Conservation (phyloP, 2,113 vertebrate species). For the Tachysurus vachellii region DNA sequence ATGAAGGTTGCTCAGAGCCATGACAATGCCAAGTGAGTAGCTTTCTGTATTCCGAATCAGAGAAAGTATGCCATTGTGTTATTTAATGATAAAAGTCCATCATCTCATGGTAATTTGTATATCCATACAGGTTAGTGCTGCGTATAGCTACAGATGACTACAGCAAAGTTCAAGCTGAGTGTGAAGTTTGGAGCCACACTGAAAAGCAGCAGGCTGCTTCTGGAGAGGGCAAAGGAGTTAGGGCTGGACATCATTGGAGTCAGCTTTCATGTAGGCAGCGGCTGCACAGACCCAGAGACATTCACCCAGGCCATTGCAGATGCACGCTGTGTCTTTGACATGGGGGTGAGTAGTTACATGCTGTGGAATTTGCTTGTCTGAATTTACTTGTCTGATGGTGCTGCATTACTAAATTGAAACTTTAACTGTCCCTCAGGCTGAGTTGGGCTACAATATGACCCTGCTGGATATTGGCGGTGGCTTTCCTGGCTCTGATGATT, state of each 20-base stretch:
- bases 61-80: neutral
- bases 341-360: slow-evolving; percentile 82
- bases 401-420: neutral
- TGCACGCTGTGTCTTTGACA: slow-evolving; percentile 91
- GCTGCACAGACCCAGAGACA: slow-evolving; percentile 88
- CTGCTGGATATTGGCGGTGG: slow-evolving; percentile 96
- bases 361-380: neutral
- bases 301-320: slow-evolving; percentile 90
- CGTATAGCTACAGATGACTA: slow-evolving; percentile 95
- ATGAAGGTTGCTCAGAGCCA: slow-evolving; percentile 93
- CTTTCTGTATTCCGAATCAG: neutral
- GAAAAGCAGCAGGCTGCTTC: slow-evolving; percentile 85
- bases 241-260: slow-evolving; percentile 89
- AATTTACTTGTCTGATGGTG: neutral
- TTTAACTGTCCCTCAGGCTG: slow-evolving; percentile 69
- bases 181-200: slow-evolving; percentile 94
- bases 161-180: slow-evolving; percentile 90
- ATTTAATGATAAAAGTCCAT: neutral
- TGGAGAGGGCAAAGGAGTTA: slow-evolving; percentile 89
- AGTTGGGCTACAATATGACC: slow-evolving; percentile 89
- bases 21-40: slow-evolving; percentile 90
- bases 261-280: slow-evolving; percentile 97
- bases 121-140: slow-evolving; percentile 82
- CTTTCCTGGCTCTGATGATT: slow-evolving; percentile 94
- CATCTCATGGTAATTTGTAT: neutral